A percentile compares a stretch with the other conserved stretches of the same genome.
These are phyloP conservation scores for Camponotus vicinus DNA, from an alignment of 1,140 invertebrate species.

Conservation along the genomic window DNA sequence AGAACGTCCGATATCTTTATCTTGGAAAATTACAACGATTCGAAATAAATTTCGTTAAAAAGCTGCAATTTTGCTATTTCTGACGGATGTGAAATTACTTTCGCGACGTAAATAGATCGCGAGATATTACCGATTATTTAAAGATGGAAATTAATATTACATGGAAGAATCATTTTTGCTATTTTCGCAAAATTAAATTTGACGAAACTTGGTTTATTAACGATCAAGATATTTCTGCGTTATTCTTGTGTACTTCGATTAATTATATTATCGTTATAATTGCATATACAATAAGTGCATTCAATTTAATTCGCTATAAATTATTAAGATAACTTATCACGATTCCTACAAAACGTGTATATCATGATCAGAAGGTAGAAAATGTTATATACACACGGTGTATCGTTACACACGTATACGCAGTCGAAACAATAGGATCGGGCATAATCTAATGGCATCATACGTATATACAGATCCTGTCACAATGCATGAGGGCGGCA, in stretches of 20 bases:
- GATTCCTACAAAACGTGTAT: not conserved
- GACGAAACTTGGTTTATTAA: not conserved
- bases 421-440: conserved; percentile 25
- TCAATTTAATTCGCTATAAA: conserved; percentile 2
- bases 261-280: not conserved
- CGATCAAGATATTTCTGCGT: not conserved
- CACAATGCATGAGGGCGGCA: conserved; percentile 2
- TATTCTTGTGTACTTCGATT: not conserved
- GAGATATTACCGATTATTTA: conserved; percentile 4
- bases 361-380: conserved; percentile 18
- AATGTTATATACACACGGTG: not conserved
- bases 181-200: not conserved
- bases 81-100: not conserved
- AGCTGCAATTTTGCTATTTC: not conserved
- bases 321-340: not conserved
- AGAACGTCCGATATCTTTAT: not conserved
- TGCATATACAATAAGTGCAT: not conserved
- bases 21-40: not conserved
- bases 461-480: conserved; percentile 43
- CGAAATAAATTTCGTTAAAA: not conserved
- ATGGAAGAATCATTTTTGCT: not conserved
- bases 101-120: not conserved
- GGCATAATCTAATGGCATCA: conserved; percentile 52
- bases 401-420: not conserved
- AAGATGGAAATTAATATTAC: conserved; percentile 22